A percentile compares a stretch with the other conserved stretches of the same genome.
These are phyloP conservation scores for Ptyas mucosa DNA, from an alignment of 2,113 vertebrate genomes.

Conservation along the genomic window DNA sequence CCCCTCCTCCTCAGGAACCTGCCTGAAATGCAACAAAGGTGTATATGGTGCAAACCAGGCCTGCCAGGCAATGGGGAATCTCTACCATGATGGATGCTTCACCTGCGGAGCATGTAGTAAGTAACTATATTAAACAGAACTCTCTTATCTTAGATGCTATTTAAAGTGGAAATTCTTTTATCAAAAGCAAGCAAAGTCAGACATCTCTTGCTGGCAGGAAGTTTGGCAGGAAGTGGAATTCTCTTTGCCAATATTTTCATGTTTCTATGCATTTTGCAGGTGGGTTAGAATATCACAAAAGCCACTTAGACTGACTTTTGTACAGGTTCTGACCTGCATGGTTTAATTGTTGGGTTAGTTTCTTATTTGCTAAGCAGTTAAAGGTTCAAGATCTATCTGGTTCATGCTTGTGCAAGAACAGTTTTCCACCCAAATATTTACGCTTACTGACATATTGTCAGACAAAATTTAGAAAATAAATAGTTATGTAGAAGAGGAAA, in stretches of 20 bases:
- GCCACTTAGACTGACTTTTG: not conserved
- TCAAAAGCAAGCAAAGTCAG: not conserved
- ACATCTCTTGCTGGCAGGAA: not conserved
- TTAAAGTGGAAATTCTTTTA: not conserved
- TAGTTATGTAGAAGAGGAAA: not conserved
- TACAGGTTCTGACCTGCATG: not conserved
- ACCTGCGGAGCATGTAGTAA: constrained; percentile 96
- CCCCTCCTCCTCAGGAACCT: constrained; percentile 74
- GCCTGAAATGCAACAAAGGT: constrained; percentile 88
- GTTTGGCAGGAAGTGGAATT: not conserved
- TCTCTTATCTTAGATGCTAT: not conserved
- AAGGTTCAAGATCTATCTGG: not conserved
- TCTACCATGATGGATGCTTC: constrained; percentile 93
- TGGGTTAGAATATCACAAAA: not conserved
- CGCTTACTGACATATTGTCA: not conserved
- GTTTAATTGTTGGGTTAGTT: not conserved
- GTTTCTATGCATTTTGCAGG: not conserved
- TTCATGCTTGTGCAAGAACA: not conserved
- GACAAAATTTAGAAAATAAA: not conserved
- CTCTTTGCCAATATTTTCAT: not conserved
- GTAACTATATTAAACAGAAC: constrained; percentile 51
- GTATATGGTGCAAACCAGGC: constrained; percentile 91
- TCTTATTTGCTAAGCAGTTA: not conserved
- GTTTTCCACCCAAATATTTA: not conserved
- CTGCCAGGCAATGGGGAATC: constrained; percentile 95